A percentile compares a stretch with the other conserved stretches of the same genome.
Evolutionary conservation across 2,113 vertebrate genomes (phyloP).

Genomic region (Prinia subflava): DNA sequence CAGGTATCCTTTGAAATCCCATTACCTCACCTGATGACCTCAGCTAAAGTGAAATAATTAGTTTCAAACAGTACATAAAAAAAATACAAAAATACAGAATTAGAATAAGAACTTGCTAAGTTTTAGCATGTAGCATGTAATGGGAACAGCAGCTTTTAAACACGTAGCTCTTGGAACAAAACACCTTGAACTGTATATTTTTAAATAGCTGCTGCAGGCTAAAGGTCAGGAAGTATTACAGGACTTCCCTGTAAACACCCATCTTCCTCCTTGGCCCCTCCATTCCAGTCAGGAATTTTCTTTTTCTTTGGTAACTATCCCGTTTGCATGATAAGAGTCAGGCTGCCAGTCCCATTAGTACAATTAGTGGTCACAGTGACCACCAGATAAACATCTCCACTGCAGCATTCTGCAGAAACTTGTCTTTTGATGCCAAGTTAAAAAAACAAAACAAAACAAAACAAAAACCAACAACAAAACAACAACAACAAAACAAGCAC

Average conservation of each 20-base stretch:
- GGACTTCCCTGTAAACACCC: constrained; percentile 42
- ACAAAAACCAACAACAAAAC: neutral
- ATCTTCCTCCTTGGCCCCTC: neutral
- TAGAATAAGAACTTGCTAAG: neutral
- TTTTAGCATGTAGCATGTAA: neutral
- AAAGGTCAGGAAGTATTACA: constrained; percentile 49
- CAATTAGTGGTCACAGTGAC: constrained; percentile 19
- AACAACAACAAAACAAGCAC: neutral
- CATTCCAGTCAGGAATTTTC: neutral
- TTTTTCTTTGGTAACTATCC: neutral
- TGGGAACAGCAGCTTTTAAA: neutral
- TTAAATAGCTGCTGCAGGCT: constrained; percentile 34
- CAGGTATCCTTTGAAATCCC: neutral
- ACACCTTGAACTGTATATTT: neutral
- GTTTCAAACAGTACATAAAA: neutral
- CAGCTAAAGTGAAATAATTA: neutral
- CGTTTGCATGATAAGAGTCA: constrained; percentile 4
- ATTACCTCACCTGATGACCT: neutral
- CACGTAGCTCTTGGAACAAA: neutral
- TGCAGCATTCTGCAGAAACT: neutral
- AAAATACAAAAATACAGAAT: neutral
- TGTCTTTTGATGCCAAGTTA: neutral
- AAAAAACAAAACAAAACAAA: neutral
- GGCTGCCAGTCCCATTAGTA: neutral
- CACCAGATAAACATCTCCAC: constrained; percentile 46